Evolutionary conservation across 2,888 invertebrate species (phyloP).

Genomic region (Xestia xanthographa): DNA sequence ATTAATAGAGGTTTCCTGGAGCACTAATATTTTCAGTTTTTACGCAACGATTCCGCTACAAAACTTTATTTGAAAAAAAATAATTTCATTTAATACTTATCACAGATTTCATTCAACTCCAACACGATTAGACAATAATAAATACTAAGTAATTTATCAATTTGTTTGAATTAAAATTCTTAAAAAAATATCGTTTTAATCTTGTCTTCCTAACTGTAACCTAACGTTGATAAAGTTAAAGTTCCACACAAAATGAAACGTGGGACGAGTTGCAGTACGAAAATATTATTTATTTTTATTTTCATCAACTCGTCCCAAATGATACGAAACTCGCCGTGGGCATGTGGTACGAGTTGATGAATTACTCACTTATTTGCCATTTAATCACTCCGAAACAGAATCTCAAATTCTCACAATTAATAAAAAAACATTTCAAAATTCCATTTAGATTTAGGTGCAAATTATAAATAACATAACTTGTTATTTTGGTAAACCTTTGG

Average conservation of each 20-base stretch:
- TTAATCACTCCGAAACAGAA: slow-evolving; percentile 1
- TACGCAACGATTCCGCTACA: not conserved
- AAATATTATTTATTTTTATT: no score
- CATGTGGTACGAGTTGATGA: no score
- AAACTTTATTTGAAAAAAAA: no score
- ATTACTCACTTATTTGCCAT: slow-evolving; percentile 13
- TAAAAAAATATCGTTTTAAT: no score
- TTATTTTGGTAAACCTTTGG: slow-evolving; percentile 20
- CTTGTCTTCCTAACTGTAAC: no score
- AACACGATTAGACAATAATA: not conserved
- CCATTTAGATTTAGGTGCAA: slow-evolving; percentile 29
- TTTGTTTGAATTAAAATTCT: no score
- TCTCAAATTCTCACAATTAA: not conserved
- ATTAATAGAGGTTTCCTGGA: not conserved
- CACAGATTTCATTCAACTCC: not conserved
- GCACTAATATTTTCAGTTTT: not conserved
- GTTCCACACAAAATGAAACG: no score
- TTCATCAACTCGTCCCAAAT: no score
- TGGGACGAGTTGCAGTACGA: no score
- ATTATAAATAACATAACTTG: slow-evolving; percentile 33
- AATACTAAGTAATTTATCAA: no score
- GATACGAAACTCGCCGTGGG: no score
- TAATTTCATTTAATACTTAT: not conserved
- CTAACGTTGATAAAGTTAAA: no score
- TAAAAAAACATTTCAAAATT: slow-evolving; percentile 25